Base-by-base conservation (phyloP, 2,113 vertebrate genomes). In the Nerophis lumbriciformis region DNA sequence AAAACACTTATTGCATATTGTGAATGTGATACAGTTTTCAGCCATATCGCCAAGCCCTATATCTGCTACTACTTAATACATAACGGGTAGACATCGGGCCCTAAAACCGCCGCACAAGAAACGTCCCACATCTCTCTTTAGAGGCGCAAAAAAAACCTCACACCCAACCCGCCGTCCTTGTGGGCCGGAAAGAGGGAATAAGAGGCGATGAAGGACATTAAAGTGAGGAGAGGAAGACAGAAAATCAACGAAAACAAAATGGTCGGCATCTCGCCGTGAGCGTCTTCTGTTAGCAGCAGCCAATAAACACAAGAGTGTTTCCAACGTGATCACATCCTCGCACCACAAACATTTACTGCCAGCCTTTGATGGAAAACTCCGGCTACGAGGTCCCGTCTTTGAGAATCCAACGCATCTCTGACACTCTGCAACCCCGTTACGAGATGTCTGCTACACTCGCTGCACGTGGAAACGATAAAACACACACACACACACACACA, bases 71-170 rank as follows among this genome's bases (percentile, higher is more conserved):
- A 50, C 4, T 4, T 7, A 45, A 4, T 45, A 45, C 10, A 45
- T 45, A 12, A 11, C 12, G 42, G 42, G 42, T 12, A 45, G 42
- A 4, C 12, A 11, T 5, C 11, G 42, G 42, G 42, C 10, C 42
- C 42, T 63, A 80, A 75, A 62, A 21, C 69, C 42, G 74, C 82
- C 79, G 73, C 53, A 61, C 59, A 42, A 49, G 57, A 52, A 58
- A 57, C 16, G 66, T 52, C 54, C 53, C 28, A 63, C 52, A 36
- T 69, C 19, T 65, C 71, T 69, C 74, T 73, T 63, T 6, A 36
- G 47, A 69, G 68, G 68, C 60, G 45, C 65, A 51, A 45, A 77
- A 76, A 81, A 80, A 63, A 82, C 66, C 55, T 68, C 76, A 67
- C 63, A 68, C 53, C 70, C 47, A 58, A 45, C 35, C 45, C n/a